Conservation (phyloP, 2,113 vertebrate species). For the Regulus satrapa region DNA sequence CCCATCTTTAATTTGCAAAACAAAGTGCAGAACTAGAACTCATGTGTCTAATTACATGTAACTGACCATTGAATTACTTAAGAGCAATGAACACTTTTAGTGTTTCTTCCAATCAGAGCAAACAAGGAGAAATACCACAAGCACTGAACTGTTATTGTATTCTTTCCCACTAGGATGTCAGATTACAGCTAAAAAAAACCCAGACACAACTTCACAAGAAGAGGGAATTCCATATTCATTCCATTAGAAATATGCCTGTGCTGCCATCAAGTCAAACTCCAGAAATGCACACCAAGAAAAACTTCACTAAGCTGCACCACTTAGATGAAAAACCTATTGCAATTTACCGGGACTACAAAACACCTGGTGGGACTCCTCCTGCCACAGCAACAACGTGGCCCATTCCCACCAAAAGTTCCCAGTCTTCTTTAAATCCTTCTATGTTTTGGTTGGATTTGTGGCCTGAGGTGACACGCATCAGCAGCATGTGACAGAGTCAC, state of each 20-base stretch:
- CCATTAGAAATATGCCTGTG: neutral
- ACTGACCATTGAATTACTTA: neutral
- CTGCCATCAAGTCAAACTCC: neutral
- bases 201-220: neutral
- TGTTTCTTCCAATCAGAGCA: neutral
- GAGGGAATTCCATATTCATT: neutral
- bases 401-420: neutral
- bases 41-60: neutral
- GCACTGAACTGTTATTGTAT: neutral
- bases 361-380: neutral
- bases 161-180: neutral
- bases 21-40: neutral
- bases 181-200: neutral
- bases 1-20: fast-evolving
- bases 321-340: neutral
- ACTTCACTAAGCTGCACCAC: neutral
- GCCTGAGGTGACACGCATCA: neutral
- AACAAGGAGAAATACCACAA: neutral
- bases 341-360: neutral
- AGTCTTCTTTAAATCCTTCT: neutral
- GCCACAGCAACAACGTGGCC: neutral
- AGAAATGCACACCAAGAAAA: neutral
- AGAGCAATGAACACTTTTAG: neutral
- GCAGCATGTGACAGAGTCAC: neutral
- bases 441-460: neutral